Percentiles rank a stretch among this genome's conserved stretches.
phyloP scores from a whole-genome alignment of 2,888 invertebrate genomes.

The Bellardia bayeri region DNA sequence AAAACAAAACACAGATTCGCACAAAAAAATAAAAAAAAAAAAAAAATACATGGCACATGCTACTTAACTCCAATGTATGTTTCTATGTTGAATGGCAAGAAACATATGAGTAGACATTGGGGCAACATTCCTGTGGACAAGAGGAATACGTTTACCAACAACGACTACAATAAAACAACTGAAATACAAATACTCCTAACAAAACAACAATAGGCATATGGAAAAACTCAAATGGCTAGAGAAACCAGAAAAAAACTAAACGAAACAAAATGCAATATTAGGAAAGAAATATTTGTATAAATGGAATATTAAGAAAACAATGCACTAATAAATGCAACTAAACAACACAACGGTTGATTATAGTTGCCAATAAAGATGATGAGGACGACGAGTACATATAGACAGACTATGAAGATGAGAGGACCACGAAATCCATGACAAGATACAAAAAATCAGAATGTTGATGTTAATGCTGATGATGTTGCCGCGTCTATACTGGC shows the following conservation, averaged over 20 bases:
- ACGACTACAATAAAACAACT: conserved; percentile 14
- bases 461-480: conserved; percentile 48
- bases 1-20: conserved; percentile 18
- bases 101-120: conserved; percentile 61
- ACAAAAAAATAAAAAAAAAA: conserved; percentile 17
- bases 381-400: background rate
- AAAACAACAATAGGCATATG: conserved; percentile 54
- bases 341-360: conserved; percentile 63
- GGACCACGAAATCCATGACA: conserved; percentile 62
- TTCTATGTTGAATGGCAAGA: conserved; percentile 20
- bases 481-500: conserved; percentile 25
- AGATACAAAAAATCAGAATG: conserved; percentile 43
- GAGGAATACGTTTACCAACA: conserved; percentile 48
- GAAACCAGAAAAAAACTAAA: conserved; percentile 28
- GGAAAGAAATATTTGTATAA: conserved; percentile 64
- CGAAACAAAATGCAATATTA: conserved; percentile 62
- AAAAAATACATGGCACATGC: conserved; percentile 64
- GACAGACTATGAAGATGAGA: conserved; percentile 39
- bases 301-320: conserved; percentile 70
- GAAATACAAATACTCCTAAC: conserved; percentile 12
- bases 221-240: conserved; percentile 5
- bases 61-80: conserved; percentile 52
- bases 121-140: conserved; percentile 69
- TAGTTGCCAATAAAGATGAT: conserved; percentile 48
- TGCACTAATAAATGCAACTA: conserved; percentile 67